phyloP scores from a whole-genome alignment of 2,888 invertebrate species.

The Drosophila borborema region DNA sequence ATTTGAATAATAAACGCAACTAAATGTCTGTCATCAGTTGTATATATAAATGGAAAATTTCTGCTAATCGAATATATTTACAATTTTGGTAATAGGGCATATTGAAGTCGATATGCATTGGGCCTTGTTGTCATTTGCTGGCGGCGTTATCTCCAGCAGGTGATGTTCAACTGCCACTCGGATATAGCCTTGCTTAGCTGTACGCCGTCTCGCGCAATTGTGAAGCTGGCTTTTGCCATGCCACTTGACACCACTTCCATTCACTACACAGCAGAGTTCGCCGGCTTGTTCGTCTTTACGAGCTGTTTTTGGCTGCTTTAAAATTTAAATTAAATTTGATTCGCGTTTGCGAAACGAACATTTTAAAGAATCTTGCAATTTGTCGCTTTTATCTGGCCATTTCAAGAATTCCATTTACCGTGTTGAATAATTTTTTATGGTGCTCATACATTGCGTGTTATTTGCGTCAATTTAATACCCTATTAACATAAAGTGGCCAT shows the following conservation, averaged over 20 bases:
- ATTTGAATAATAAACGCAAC: neutral
- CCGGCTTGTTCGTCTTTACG: slow-evolving; percentile 36
- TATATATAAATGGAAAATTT: neutral
- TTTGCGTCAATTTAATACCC: slow-evolving; percentile 6
- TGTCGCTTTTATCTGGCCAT: slow-evolving; percentile 60
- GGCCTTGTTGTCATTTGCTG: neutral
- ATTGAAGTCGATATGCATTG: neutral
- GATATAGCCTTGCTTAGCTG: slow-evolving; percentile 19
- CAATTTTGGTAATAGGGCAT: neutral
- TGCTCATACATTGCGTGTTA: slow-evolving; percentile 7
- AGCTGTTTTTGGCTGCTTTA: slow-evolving; percentile 49
- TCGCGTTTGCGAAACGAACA: slow-evolving; percentile 28
- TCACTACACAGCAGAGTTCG: neutral
- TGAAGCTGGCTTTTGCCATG: slow-evolving; percentile 28
- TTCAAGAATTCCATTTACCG: slow-evolving; percentile 25
- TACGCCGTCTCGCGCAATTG: slow-evolving; percentile 5
- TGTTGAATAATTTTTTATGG: slow-evolving; percentile 14
- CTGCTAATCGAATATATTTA: neutral
- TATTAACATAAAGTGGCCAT: neutral
- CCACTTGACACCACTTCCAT: slow-evolving; percentile 21
- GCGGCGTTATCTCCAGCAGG: slow-evolving; percentile 7
- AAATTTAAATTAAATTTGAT: slow-evolving; percentile 75
- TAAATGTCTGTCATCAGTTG: neutral
- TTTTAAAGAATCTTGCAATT: slow-evolving; percentile 35
- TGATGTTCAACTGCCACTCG: slow-evolving; percentile 30